phyloP scores from a whole-genome alignment of 2,888 invertebrate species.

The Chrysotoxum bicinctum region DNA sequence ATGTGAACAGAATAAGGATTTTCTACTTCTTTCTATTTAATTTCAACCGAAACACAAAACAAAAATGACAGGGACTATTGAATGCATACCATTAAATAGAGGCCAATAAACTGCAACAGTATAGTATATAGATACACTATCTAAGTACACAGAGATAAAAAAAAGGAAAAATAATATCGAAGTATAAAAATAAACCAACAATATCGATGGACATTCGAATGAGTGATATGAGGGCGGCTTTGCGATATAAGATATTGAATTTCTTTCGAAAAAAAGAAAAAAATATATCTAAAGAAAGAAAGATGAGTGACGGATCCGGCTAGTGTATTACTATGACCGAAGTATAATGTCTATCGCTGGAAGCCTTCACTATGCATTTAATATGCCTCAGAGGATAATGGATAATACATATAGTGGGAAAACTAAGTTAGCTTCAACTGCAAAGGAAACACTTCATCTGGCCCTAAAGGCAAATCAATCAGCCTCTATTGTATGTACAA shows the following conservation, averaged over 20 bases:
- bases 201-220: constrained; percentile 34
- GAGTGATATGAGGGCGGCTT: constrained; percentile 48
- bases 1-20: neutral
- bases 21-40: neutral
- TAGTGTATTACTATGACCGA: constrained; percentile 37
- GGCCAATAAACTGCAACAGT: constrained; percentile 53
- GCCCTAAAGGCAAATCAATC: constrained; percentile 43
- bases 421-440: neutral
- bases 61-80: neutral
- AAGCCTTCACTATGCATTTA: constrained; percentile 23
- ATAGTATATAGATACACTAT: neutral
- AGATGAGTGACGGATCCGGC: constrained; percentile 36
- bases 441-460: neutral
- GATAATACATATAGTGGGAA: neutral
- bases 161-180: neutral
- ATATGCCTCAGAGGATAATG: constrained; percentile 21
- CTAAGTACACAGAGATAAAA: neutral
- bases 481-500: neutral
- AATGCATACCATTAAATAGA: constrained; percentile 31
- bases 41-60: constrained; percentile 1
- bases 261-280: constrained; percentile 34
- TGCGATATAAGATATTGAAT: constrained; percentile 44
- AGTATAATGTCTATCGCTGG: neutral
- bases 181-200: constrained; percentile 15
- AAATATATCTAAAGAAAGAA: neutral